phyloP scores from a whole-genome alignment of 2,888 invertebrate species.

The Orthosia incerta region DNA sequence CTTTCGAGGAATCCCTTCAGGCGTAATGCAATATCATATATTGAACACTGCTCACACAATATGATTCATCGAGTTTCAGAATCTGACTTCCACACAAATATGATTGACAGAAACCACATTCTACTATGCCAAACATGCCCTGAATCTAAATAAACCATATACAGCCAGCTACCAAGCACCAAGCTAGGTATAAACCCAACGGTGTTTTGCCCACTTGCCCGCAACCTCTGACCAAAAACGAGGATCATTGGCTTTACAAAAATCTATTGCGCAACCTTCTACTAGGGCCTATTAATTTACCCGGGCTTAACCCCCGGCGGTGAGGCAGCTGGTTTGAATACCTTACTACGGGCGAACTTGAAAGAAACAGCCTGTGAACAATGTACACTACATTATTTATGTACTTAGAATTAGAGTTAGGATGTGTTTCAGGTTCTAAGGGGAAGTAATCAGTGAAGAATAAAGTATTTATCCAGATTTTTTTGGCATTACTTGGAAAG shows the following conservation, averaged over 20 bases:
- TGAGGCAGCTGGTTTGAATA: conserved; percentile 23
- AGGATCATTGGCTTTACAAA: conserved; percentile 31
- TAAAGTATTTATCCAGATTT: conserved; percentile 1
- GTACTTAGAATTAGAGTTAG: conserved; percentile 3
- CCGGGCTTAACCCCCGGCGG: conserved; percentile 29
- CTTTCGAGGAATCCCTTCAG: too few relatives aligned
- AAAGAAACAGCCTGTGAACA: conserved; percentile 32
- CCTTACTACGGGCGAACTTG: conserved; percentile 18
- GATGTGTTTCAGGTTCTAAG: neutral
- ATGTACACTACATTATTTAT: conserved; percentile 35
- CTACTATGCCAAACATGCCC: neutral
- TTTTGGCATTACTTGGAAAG: neutral
- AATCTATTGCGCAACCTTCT: conserved; percentile 51
- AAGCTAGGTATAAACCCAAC: conserved; percentile 7
- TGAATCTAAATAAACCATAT: neutral
- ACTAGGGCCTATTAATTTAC: conserved; percentile 51
- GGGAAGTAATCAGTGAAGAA: conserved; percentile 10
- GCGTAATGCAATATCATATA: too few relatives aligned
- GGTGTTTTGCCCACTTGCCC: conserved; percentile 10
- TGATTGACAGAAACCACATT: neutral
- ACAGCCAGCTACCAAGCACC: neutral
- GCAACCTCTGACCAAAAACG: conserved; percentile 42
- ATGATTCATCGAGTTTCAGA: too few relatives aligned
- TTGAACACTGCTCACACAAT: too few relatives aligned
- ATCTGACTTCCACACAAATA: too few relatives aligned